Base-by-base conservation (phyloP, 2,113 vertebrate species). In the Paralichthys olivaceus region DNA sequence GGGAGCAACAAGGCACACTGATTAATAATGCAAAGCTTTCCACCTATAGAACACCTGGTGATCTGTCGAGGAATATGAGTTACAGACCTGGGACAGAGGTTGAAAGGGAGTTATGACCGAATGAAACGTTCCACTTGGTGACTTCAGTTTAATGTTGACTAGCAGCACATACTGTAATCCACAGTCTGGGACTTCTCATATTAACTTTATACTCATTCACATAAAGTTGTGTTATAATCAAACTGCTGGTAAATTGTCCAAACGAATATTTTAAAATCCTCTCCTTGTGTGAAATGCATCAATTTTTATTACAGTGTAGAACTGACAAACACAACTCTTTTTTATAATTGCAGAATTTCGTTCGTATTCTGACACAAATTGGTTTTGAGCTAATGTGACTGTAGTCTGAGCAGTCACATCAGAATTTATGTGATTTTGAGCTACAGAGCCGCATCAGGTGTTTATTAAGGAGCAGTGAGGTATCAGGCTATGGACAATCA, bases 11-110 rank as follows among this genome's bases (percentile, higher is more conserved):
- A 62, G 84, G 51, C 53, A 3, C 28, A 0, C 59, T 85, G 59
- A 81, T 92, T 62, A 93, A 91, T 91, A 83, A 92, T 93, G 81
- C 72, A 90, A 19, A 57, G 68, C 26, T n/a, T 49, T 80, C 49
- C 60, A 77, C 83, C 70, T 84, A 85, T 88, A 65, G 84, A 86
- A 83, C 86, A 83, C 80, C 82, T 88, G 82, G 54, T 29, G 58
- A n/a, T 57, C 19, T 9, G 20, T 81, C n/a, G n/a, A 75, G 73
- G 25, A 57, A 56, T 40, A 23, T 63, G 68, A 53, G 56, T 78
- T 47, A 53, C 37, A 28, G 47, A 73, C 19, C 19, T 28, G 43
- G 53, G 61, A 32, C 34, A 11, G 43, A 0, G 17, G 49, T 40
- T 34, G 17, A 20, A 63, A 58, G 28, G 17, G 25, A 19, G 45